Conservation (phyloP, 2,888 invertebrate species). For the Boloria euphrosyne region DNA sequence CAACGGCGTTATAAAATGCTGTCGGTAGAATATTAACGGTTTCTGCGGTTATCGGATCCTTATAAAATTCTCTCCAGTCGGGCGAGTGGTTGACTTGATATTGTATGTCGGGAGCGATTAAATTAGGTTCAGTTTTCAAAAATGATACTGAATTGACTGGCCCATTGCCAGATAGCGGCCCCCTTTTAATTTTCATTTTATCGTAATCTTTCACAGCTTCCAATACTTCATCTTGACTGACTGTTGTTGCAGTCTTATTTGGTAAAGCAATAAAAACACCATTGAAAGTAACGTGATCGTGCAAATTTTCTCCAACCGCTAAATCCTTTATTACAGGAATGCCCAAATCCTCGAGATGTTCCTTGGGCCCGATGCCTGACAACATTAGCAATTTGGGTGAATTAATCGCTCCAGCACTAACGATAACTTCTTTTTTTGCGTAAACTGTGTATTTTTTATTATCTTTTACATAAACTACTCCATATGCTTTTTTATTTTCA, state of each 20-base stretch:
- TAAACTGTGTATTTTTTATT: conserved; percentile 47
- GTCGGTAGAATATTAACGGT: conserved; percentile 71
- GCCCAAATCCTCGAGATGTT: conserved; percentile 52
- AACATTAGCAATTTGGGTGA: conserved; percentile 64
- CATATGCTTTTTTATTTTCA: conserved; percentile 57
- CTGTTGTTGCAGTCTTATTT: conserved; percentile 73
- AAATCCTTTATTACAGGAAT: conserved; percentile 58
- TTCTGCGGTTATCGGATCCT: conserved; percentile 70
- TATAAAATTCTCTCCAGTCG: conserved; percentile 75
- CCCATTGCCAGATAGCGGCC: conserved; percentile 80
- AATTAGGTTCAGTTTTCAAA: conserved; percentile 71
- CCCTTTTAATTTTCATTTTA: conserved; percentile 56
- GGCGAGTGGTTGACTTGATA: conserved; percentile 73
- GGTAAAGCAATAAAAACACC: conserved; percentile 76
- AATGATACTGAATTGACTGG: conserved; percentile 81
- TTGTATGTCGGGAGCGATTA: conserved; percentile 84
- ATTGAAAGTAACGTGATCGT: conserved; percentile 69
- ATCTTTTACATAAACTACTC: conserved; percentile 53
- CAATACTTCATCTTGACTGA: conserved; percentile 60
- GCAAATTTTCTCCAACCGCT: conserved; percentile 65
- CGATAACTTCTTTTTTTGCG: conserved; percentile 64
- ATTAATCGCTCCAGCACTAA: conserved; percentile 61
- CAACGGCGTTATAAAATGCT: conserved; percentile 82
- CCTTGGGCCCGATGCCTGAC: conserved; percentile 65
- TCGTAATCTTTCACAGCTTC: conserved; percentile 65